Evolutionary conservation across 2,113 vertebrate species (phyloP), one percentile per base, ranked within the genome.

Genomic region (Silurus asotus): DNA sequence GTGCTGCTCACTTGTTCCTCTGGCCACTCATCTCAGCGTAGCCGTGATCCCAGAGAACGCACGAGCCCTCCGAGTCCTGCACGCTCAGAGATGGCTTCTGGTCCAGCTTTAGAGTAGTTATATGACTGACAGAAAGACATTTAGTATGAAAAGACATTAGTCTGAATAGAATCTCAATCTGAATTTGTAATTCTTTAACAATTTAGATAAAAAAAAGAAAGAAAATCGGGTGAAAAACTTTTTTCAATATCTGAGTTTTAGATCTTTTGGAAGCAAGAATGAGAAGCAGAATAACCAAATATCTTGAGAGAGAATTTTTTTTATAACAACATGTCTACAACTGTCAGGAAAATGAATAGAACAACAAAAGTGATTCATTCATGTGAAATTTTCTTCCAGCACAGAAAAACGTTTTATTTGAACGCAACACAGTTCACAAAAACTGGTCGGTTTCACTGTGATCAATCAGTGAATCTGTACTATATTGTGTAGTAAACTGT

Each of bases 21-120:
- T 98, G 98, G 23, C 98, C 98, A 15, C 96, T 95, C 96, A 97
- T 97, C 92, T 99, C 98, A 88, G 97, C 96, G 81, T 96, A 96
- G 49, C 98, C 97, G 0, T 98, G 97, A 90, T 91, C 96, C 97
- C 98, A 99, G 45, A 96, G 95, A 17, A 93, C 89, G 11, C 96
- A 95, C 77, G 90, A 49, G 58, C 92, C 94, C 49, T 93, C 89
- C 0, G 93, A 91, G 84, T 97, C 97, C 80, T 94, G 94, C 0
- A 91, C 25, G 23, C 88, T 89, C 75, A 93, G 90, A 48, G 95
- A 91, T n/a, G 95, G 94, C 91, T 98, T 98, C 92, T 96, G 95
- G 93, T 99, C 98, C 92, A 98, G 95, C 95, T 98, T 98, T 86
- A 99, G 89, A 3, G 96, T 97, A 84, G 96, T 94, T 90, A 99